Evolutionary conservation across 1,140 invertebrate genomes (phyloP).

Genomic region (Drosophila albomicans): DNA sequence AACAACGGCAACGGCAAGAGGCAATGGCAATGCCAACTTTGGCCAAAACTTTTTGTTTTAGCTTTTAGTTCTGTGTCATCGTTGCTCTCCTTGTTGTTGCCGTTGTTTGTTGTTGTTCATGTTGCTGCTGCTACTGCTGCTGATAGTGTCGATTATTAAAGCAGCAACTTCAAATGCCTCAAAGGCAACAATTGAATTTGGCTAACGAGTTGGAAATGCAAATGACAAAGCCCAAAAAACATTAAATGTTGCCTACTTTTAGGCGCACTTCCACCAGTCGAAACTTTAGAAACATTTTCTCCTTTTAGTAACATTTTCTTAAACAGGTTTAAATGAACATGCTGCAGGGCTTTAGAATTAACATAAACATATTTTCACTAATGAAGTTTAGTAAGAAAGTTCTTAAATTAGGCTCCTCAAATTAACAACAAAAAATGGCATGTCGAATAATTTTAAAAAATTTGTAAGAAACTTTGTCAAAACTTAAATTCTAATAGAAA

Average conservation of each 20-base stretch:
- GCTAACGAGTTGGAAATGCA: conserved; percentile 67
- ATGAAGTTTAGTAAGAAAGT: no score
- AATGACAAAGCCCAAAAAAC: conserved; percentile 35
- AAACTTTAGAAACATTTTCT: neutral
- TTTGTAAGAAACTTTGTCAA: no score
- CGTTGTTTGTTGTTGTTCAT: conserved; percentile 52
- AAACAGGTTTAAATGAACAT: neutral
- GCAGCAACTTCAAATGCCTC: conserved; percentile 64
- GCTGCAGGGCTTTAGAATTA: neutral
- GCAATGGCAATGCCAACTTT: conserved; percentile 58
- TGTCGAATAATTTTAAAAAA: no score
- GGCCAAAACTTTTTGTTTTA: conserved; percentile 68
- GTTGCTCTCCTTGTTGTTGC: conserved; percentile 54
- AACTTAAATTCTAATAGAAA: no score
- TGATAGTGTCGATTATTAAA: conserved; percentile 72
- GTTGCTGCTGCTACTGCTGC: conserved; percentile 15
- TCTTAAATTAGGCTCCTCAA: no score
- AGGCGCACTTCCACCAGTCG: conserved; percentile 22
- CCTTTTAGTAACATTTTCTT: neutral
- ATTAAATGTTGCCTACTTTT: conserved; percentile 46
- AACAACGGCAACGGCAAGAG: conserved; percentile 50
- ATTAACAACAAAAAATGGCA: no score
- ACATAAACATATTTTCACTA: neutral
- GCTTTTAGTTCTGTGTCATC: conserved; percentile 64
- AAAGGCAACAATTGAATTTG: conserved; percentile 46